Percentiles rank a stretch among this genome's conserved stretches.
Conservation (phyloP, 1,140 invertebrate genomes). For the Coboldia fuscipes region DNA sequence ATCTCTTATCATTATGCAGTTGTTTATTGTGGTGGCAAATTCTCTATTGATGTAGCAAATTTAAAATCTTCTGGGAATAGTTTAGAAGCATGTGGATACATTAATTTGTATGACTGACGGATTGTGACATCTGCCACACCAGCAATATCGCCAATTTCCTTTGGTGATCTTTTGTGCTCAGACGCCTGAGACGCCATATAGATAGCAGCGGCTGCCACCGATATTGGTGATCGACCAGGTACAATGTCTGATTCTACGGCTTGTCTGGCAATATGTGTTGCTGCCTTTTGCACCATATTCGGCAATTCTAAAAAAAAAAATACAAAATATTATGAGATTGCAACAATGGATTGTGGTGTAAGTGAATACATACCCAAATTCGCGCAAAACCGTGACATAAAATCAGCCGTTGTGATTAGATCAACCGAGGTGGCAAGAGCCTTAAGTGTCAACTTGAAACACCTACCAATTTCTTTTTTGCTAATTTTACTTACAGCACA, state of each 20-base stretch:
- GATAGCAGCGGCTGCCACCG: conserved; percentile 96
- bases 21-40: conserved; percentile 66
- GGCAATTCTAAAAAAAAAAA: conserved; percentile 33
- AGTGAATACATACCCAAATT: conserved; percentile 34
- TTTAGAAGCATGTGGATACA: conserved; percentile 82
- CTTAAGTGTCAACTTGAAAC: conserved; percentile 86
- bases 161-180: conserved; percentile 83
- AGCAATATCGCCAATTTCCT: conserved; percentile 97
- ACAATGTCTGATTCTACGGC: conserved; percentile 96
- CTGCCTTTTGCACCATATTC: conserved; percentile 81
- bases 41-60: conserved; percentile 86
- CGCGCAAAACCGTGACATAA: conserved; percentile 86
- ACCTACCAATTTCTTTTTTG: conserved; percentile 97
- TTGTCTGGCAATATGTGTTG: conserved; percentile 89
- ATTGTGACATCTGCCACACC: conserved; percentile 98
- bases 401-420: conserved; percentile 94
- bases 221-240: conserved; percentile 95
- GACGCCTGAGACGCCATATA: conserved; percentile 98
- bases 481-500: conserved; percentile 97
- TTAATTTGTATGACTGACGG: conserved; percentile 90
- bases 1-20: too few relatives aligned
- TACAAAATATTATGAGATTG: conserved; percentile 5
- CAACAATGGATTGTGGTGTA: neutral
- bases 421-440: conserved; percentile 90
- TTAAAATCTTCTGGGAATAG: conserved; percentile 94